phyloP scores from a whole-genome alignment of 1,140 invertebrate genomes.

The Thaumetopoea pityocampa region DNA sequence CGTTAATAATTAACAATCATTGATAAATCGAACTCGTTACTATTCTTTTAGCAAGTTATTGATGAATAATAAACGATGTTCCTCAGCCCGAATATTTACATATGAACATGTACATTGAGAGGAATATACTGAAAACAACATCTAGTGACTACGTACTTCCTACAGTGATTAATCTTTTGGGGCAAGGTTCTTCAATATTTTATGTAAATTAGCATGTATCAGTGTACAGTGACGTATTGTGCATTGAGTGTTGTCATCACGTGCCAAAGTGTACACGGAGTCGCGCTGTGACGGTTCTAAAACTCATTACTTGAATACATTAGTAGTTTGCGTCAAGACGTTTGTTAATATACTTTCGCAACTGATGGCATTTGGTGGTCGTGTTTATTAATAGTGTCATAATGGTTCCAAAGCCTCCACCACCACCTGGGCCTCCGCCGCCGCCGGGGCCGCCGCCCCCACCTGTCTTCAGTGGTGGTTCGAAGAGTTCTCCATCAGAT shows the following conservation, averaged over 20 bases:
- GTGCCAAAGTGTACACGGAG: slow-evolving; percentile 38
- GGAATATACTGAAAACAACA: slow-evolving; percentile 53
- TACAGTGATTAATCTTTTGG: slow-evolving; percentile 68
- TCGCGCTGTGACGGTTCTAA: slow-evolving; percentile 27
- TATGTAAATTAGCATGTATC: slow-evolving; percentile 66
- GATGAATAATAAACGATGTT: slow-evolving; percentile 17
- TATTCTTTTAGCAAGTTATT: slow-evolving; percentile 4
- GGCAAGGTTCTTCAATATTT: slow-evolving; percentile 65
- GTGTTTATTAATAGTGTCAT: slow-evolving; percentile 18
- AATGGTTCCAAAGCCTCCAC: slow-evolving; percentile 67
- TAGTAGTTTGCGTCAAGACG: slow-evolving; percentile 7
- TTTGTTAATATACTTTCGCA: slow-evolving; percentile 16
- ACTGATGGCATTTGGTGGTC: slow-evolving; percentile 41
- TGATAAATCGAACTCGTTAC: slow-evolving; percentile 17
- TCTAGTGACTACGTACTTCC: slow-evolving; percentile 67
- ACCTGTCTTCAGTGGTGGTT: slow-evolving; percentile 78
- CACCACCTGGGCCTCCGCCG: slow-evolving; percentile 77
- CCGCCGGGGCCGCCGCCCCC: slow-evolving; percentile 79
- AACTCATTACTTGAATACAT: slow-evolving; percentile 13
- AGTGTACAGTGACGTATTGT: slow-evolving; percentile 48
- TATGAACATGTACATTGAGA: slow-evolving; percentile 34
- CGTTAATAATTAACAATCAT: slow-evolving; percentile 4
- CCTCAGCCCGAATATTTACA: background rate
- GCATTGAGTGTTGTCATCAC: slow-evolving; percentile 54
- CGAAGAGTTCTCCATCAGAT: slow-evolving; percentile 70